These are phyloP conservation scores for Acanthochromis polyacanthus DNA, from an alignment of 2,113 vertebrate genomes.

Conservation along the genomic window DNA sequence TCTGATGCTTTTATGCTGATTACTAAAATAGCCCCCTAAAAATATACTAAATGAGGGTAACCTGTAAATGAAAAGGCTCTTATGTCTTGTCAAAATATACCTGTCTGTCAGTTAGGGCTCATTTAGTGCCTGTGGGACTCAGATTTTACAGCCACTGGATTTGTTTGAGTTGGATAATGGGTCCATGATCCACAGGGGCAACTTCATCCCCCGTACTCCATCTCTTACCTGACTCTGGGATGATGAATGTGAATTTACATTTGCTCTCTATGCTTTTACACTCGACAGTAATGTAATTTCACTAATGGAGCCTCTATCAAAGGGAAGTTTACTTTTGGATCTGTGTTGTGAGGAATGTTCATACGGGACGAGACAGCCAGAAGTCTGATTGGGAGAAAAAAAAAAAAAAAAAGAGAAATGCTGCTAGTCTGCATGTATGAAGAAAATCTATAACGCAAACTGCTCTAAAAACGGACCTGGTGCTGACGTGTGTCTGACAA, in stretches of 20 bases:
- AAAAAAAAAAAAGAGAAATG: slow-evolving; percentile 25
- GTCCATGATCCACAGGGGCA: slow-evolving; percentile 57
- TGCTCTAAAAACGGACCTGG: slow-evolving; percentile 64
- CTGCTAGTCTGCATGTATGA: slow-evolving; percentile 38
- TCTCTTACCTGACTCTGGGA: slow-evolving; percentile 56
- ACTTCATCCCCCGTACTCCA: slow-evolving; percentile 41
- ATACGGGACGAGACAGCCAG: slow-evolving; percentile 1
- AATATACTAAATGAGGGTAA: slow-evolving; percentile 30
- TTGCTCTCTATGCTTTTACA: slow-evolving; percentile 60
- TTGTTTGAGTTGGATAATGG: slow-evolving; percentile 81
- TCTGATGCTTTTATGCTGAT: slow-evolving; percentile 24
- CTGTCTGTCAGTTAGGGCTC: slow-evolving; percentile 69
- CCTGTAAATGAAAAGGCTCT: slow-evolving; percentile 56
- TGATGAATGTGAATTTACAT: slow-evolving; percentile 78
- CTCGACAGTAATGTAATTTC: slow-evolving; percentile 65
- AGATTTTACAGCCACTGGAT: slow-evolving; percentile 63
- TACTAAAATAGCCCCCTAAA: slow-evolving; percentile 15
- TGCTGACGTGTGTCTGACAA: slow-evolving; percentile 81
- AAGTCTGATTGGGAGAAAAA: slow-evolving; percentile 10
- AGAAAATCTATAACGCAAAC: slow-evolving; percentile 60
- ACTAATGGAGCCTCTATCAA: slow-evolving; percentile 72
- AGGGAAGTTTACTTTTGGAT: slow-evolving; percentile 63
- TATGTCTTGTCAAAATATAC: slow-evolving; percentile 67
- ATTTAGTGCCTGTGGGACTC: slow-evolving; percentile 55
- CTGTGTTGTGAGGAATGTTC: slow-evolving; percentile 46